Percentiles rank a stretch among this genome's conserved stretches.
phyloP scores from a whole-genome alignment of 2,113 vertebrate species.

The Empidonax traillii region DNA sequence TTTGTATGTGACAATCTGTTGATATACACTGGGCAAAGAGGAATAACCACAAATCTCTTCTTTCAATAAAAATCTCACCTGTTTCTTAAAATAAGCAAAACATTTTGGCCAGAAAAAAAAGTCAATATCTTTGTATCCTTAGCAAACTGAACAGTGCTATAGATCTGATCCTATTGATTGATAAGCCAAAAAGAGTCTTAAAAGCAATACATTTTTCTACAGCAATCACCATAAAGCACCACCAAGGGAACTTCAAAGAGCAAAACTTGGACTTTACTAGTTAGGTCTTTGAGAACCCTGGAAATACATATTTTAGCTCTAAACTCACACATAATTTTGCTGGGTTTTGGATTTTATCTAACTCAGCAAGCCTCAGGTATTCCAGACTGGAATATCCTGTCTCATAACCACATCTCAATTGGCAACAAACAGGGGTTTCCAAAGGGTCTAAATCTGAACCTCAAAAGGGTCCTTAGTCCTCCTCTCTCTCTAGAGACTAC shows the following conservation, averaged over 20 bases:
- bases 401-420: background rate
- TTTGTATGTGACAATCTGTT: background rate
- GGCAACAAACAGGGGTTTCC: background rate
- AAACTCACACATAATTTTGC: background rate
- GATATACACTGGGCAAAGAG: background rate
- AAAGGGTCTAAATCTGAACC: background rate
- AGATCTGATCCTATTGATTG: background rate
- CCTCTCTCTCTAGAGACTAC: background rate
- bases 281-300: background rate
- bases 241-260: background rate
- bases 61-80: background rate
- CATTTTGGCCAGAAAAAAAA: background rate
- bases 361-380: background rate
- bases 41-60: background rate
- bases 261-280: background rate
- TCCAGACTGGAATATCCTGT: background rate
- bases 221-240: background rate
- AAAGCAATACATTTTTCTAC: background rate
- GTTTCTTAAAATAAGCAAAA: background rate
- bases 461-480: background rate
- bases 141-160: background rate
- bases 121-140: background rate
- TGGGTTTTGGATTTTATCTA: background rate
- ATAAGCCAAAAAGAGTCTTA: background rate
- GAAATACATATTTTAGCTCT: background rate